phyloP scores from a whole-genome alignment of 2,113 vertebrate genomes.

The Symphodus melops region DNA sequence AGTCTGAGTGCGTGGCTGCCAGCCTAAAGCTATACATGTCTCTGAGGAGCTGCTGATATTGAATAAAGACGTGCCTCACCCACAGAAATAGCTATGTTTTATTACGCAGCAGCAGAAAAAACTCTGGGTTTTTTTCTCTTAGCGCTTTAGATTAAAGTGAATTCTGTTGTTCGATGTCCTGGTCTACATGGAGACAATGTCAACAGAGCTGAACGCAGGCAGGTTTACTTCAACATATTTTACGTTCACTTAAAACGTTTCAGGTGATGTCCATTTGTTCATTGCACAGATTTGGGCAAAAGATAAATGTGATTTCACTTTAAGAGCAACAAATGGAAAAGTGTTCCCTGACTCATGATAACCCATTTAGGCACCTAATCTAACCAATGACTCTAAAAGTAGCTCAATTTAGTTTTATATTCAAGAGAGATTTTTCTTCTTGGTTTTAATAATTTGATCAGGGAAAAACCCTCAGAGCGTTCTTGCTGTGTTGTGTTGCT shows the following conservation, averaged over 20 bases:
- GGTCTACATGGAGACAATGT: conserved; percentile 39
- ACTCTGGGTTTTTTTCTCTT: background rate
- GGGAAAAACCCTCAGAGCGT: background rate
- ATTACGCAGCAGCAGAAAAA: conserved; percentile 47
- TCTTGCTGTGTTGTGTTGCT: background rate
- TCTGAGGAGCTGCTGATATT: conserved; percentile 56
- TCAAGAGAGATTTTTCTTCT: background rate
- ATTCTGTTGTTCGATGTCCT: conserved; percentile 22
- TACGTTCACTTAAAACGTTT: background rate
- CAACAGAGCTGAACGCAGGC: conserved; percentile 10
- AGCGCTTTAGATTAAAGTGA: conserved; percentile 38
- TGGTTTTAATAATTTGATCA: background rate
- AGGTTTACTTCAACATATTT: background rate
- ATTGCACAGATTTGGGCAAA: background rate
- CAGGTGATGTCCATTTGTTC: no score
- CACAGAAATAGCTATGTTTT: conserved; percentile 51
- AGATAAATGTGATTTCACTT: background rate
- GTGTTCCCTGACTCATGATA: background rate
- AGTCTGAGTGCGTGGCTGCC: conserved; percentile 35
- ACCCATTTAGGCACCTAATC: background rate
- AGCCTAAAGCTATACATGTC: conserved; percentile 59
- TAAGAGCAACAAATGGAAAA: background rate
- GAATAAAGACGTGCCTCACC: conserved; percentile 59
- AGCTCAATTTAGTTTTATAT: background rate
- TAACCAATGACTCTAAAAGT: background rate